A percentile compares a stretch with the other conserved stretches of the same genome.
Conservation (phyloP, 2,797 vertebrate species). For the Parambassis ranga region DNA sequence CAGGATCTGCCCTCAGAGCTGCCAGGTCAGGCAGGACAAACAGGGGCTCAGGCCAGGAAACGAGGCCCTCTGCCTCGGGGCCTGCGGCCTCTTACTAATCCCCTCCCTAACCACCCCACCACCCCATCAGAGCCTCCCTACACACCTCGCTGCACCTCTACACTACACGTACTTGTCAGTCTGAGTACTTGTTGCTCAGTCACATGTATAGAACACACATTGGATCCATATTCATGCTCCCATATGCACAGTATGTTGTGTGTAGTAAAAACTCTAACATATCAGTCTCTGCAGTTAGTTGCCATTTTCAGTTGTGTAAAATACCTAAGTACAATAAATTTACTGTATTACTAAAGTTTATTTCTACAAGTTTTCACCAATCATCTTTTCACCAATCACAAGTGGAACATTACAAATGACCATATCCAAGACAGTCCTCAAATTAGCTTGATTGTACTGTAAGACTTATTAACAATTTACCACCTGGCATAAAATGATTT, state of each 20-base stretch:
- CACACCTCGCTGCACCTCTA: constrained; percentile 52
- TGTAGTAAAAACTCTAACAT: too few species aligned
- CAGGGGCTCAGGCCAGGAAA: constrained; percentile 91
- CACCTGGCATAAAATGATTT: too few species aligned
- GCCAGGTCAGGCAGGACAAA: constrained; percentile 99
- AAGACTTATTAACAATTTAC: too few species aligned
- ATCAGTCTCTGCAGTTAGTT: too few species aligned
- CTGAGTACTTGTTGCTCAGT: not conserved
- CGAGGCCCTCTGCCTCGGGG: constrained; percentile 84
- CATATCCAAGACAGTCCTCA: not conserved
- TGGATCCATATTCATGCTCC: not conserved
- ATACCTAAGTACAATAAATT: too few species aligned
- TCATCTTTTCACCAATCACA: too few species aligned
- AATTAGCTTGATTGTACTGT: too few species aligned
- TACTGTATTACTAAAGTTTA: too few species aligned
- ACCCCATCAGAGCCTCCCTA: constrained; percentile 41
- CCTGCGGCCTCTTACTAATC: constrained; percentile 93
- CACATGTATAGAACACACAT: not conserved
- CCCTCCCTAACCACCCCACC: constrained; percentile 62
- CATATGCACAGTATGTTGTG: not conserved
- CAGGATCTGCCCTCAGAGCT: constrained; percentile 91
- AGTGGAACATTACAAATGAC: too few species aligned
- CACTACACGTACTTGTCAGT: not conserved
- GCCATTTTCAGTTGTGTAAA: too few species aligned
- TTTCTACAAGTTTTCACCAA: too few species aligned